These are phyloP conservation scores for Valencia hispanica DNA, from an alignment of 2,797 vertebrate species.

Conservation along the genomic window DNA sequence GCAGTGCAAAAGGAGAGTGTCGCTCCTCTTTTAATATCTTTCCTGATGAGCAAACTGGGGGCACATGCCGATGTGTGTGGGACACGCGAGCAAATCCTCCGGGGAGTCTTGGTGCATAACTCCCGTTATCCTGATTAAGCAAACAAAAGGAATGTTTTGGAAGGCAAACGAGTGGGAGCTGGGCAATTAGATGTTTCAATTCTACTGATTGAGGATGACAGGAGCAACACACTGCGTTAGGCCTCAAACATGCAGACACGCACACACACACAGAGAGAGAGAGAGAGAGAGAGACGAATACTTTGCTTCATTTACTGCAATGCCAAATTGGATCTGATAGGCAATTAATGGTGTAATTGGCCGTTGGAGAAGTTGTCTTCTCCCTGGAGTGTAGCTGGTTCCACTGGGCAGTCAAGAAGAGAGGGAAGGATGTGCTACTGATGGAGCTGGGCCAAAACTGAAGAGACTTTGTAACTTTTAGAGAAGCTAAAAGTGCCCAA, in stretches of 20 bases:
- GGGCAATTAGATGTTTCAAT: slow-evolving; percentile 80
- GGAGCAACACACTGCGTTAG: slow-evolving; percentile 67
- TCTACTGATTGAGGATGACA: slow-evolving; percentile 83
- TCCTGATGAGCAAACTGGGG: background rate
- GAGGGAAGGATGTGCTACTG: slow-evolving; percentile 56
- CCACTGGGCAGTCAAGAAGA: slow-evolving; percentile 60
- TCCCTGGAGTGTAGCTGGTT: slow-evolving; percentile 73
- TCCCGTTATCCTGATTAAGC: slow-evolving; percentile 62
- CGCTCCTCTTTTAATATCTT: slow-evolving; percentile 18
- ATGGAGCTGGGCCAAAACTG: slow-evolving; percentile 50
- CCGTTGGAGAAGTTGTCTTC: slow-evolving; percentile 78
- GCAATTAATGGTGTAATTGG: slow-evolving; percentile 86
- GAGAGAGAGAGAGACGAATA: slow-evolving; percentile 64
- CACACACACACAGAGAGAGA: no score
- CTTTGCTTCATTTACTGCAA: slow-evolving; percentile 77
- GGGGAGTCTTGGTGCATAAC: slow-evolving; percentile 17
- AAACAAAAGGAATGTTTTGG: slow-evolving; percentile 77
- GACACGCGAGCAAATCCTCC: slow-evolving; percentile 16
- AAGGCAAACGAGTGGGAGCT: slow-evolving; percentile 76
- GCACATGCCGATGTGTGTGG: slow-evolving; percentile 2
- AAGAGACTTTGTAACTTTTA: slow-evolving; percentile 34
- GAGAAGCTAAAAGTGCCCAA: slow-evolving; percentile 10
- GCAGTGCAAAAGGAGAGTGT: slow-evolving; percentile 25
- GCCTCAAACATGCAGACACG: slow-evolving; percentile 38
- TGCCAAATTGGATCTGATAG: slow-evolving; percentile 84